phyloP scores from a whole-genome alignment of 2,888 invertebrate genomes.

The Rhorus exstirpatorius region DNA sequence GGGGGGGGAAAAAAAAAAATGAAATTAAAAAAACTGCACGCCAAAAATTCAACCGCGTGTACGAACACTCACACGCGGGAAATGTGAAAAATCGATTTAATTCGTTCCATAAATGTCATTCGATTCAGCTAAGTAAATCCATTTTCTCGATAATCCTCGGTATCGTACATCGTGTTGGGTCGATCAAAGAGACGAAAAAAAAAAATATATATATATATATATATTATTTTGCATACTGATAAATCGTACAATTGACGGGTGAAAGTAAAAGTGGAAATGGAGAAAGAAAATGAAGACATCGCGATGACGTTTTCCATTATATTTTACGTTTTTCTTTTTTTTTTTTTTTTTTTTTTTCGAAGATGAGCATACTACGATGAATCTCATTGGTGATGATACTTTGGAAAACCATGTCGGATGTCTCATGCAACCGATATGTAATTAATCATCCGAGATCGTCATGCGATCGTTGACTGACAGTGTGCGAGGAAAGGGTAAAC shows the following conservation, averaged over 20 bases:
- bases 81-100: constrained; percentile 19
- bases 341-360: neutral
- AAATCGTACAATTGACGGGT: no score
- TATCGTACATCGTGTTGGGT: no score
- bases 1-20: neutral
- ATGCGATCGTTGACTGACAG: constrained; percentile 13
- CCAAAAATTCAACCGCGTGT: neutral
- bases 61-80: constrained; percentile 1
- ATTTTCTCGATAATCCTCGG: no score
- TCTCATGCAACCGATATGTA: constrained; percentile 41
- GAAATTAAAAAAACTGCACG: no score
- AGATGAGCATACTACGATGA: constrained; percentile 5
- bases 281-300: constrained; percentile 23
- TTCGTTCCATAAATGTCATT: constrained; percentile 22
- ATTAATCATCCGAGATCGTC: constrained; percentile 33
- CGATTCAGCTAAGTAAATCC: neutral
- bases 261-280: no score
- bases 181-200: no score
- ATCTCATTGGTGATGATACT: constrained; percentile 43
- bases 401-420: constrained; percentile 65
- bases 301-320: neutral
- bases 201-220: neutral
- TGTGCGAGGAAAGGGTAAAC: neutral
- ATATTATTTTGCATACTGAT: no score
- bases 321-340: constrained; percentile 22